A percentile compares a stretch with the other conserved stretches of the same genome.
These are phyloP conservation scores for Phasianus colchicus DNA, from an alignment of 2,113 vertebrate genomes.

Conservation along the genomic window DNA sequence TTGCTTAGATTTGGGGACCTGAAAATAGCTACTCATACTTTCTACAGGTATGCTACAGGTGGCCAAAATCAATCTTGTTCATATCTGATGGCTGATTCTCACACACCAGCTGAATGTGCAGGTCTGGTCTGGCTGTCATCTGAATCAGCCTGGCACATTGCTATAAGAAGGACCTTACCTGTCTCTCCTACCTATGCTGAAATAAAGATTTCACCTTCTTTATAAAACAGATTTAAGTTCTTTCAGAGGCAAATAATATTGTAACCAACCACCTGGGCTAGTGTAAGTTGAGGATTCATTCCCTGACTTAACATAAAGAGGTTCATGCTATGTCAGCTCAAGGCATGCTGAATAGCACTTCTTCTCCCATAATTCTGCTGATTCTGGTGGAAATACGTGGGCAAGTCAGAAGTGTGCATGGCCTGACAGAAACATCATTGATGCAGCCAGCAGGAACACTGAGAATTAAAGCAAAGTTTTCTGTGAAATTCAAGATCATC, in stretches of 20 bases:
- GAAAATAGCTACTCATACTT: background rate
- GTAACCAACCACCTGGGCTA: background rate
- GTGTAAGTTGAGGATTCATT: background rate
- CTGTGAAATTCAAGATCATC: background rate
- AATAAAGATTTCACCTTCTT: background rate
- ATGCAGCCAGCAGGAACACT: background rate
- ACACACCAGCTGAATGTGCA: background rate
- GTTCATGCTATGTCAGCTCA: rapidly evolving
- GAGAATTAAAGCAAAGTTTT: background rate
- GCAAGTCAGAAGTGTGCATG: rapidly evolving
- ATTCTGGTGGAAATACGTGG: rapidly evolving
- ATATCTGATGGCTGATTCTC: background rate
- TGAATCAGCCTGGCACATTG: background rate
- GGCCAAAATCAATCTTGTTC: background rate
- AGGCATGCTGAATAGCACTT: background rate
- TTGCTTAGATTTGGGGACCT: background rate
- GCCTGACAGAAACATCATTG: background rate
- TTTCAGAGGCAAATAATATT: background rate
- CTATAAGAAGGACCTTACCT: background rate
- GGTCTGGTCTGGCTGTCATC: background rate
- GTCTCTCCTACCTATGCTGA: background rate
- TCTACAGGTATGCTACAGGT: background rate
- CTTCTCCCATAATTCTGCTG: background rate
- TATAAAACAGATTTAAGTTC: background rate
- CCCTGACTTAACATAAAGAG: background rate